phyloP scores from a whole-genome alignment of 2,113 vertebrate species.

The Pteronura brasiliensis region DNA sequence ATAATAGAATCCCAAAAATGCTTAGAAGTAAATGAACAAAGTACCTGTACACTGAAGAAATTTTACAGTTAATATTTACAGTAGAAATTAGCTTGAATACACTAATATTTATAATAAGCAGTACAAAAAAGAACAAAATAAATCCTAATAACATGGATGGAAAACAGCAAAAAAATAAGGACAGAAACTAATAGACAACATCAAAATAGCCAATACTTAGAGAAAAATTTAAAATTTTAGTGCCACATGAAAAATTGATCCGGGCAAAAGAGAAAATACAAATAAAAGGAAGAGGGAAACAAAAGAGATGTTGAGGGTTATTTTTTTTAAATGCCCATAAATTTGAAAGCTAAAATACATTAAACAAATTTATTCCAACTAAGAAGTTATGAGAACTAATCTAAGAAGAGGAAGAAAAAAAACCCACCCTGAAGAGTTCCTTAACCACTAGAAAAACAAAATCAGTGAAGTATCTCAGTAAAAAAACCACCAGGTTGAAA shows the following conservation, averaged over 20 bases:
- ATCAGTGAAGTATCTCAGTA: not conserved
- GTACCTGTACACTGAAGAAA: not conserved
- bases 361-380: not conserved
- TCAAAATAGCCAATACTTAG: not conserved
- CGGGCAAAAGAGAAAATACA: not conserved
- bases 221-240: not conserved
- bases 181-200: not conserved
- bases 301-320: not conserved
- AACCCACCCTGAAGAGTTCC: not conserved
- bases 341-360: not conserved
- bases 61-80: not conserved
- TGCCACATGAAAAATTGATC: not conserved
- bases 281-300: not conserved
- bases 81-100: not conserved
- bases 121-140: not conserved
- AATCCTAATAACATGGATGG: not conserved
- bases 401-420: not conserved
- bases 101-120: not conserved
- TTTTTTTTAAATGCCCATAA: not conserved
- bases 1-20: not conserved
- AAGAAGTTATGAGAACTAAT: not conserved
- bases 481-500: not conserved
- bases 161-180: not conserved
- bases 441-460: not conserved
- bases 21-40: conserved; percentile 3